Conservation (phyloP, 2,888 invertebrate genomes). For the Hedya salicella region DNA sequence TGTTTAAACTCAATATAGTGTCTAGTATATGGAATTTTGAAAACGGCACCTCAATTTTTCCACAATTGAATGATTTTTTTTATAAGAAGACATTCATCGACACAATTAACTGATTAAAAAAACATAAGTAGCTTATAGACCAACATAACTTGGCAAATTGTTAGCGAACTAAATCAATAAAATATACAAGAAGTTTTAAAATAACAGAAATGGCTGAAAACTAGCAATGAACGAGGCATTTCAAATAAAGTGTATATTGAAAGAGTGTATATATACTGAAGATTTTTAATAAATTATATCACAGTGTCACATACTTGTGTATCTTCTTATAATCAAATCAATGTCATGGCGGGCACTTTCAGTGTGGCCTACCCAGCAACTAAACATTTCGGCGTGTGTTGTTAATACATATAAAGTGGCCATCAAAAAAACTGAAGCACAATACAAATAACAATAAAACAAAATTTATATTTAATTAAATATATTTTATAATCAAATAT, state of each 20-base stretch:
- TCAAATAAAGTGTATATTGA: constrained; percentile 49
- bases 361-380: constrained; percentile 33
- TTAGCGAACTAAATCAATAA: constrained; percentile 52
- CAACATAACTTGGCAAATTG: constrained; percentile 53
- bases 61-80: constrained; percentile 53
- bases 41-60: constrained; percentile 52
- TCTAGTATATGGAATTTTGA: background rate
- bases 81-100: constrained; percentile 62
- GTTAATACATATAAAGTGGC: constrained; percentile 33
- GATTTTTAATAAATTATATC: constrained; percentile 47
- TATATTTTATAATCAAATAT: background rate
- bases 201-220: constrained; percentile 53
- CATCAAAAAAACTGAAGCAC: constrained; percentile 23
- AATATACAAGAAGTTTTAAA: constrained; percentile 50
- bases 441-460: background rate
- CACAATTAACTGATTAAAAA: constrained; percentile 52
- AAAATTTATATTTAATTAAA: no score
- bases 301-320: constrained; percentile 75
- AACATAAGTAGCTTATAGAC: constrained; percentile 58
- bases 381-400: constrained; percentile 20
- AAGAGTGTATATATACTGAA: constrained; percentile 51
- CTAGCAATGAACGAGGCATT: constrained; percentile 72
- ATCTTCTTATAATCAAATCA: constrained; percentile 68
- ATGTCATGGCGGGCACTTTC: constrained; percentile 38
- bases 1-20: no score